Evolutionary conservation across 2,113 vertebrate species (phyloP), one percentile per base, ranked within the genome.

Genomic region (Sorex fumeus): DNA sequence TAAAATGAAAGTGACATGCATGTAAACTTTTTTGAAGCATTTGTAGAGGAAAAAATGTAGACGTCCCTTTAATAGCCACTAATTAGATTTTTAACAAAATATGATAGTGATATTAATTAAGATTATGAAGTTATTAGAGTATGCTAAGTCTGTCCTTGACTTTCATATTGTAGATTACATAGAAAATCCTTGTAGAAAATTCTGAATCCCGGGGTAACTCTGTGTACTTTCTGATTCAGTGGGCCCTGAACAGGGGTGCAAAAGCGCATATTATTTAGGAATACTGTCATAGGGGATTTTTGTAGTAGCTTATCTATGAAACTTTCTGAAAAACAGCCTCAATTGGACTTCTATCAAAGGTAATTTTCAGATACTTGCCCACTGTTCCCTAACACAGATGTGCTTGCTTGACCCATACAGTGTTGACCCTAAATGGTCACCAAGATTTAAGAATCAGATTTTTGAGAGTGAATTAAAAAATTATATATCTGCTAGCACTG

Each of bases 401-500:
- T 25, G 3, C 91, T 90, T 92, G 81, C 10, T 79, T 47, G 84
- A 72, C 19, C 8, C 53, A 43, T 4, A 30, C 23, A 40, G 32
- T 45, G 16, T 32, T 78, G 60, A 78, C 70, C 10, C 8, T 70
- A 9, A 30, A 72, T 85, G 28, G 62, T 4, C 40, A 40, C 34
- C 66, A 75, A 40, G 7, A 45, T 60, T 23, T 91, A 84, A 95
- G 84, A 82, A 75, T 87, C 57, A 84, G 13, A 84, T 74, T 85
- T 70, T 40, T 0, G 21, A 2, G 12, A 47, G 10, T 13, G 7
- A 19, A 66, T 67, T 36, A 32, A 77, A 74, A 93, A 66, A 67
- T 3, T 40, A 16, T 86, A 28, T 69, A 16, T 64, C 25, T 81
- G 30, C 15, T 80, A 81, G 76, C 28, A 36, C 30, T 60, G 12